phyloP scores from a whole-genome alignment of 1,140 invertebrate genomes.

The Sitobion miscanthi region DNA sequence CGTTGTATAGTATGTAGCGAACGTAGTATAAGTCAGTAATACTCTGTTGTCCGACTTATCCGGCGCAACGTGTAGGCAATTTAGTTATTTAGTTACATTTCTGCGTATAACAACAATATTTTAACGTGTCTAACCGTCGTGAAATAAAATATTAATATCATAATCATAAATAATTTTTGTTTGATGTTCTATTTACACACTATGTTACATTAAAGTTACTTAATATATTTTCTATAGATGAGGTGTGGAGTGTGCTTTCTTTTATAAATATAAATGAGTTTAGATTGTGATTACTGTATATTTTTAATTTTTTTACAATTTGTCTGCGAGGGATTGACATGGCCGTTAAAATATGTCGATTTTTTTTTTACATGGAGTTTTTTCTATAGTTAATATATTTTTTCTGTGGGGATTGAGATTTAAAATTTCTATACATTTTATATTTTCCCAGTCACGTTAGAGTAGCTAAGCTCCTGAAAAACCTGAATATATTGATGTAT shows the following conservation, averaged over 20 bases:
- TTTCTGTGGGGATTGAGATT: background rate
- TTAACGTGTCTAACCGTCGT: background rate
- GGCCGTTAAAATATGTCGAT: background rate
- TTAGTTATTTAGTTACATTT: background rate
- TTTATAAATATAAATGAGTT: background rate
- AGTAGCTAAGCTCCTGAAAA: background rate
- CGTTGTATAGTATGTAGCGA: background rate
- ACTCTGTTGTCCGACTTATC: background rate
- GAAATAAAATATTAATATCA: background rate
- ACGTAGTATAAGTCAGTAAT: background rate
- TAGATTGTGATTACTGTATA: background rate
- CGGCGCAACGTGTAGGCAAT: background rate
- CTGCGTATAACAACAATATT: background rate
- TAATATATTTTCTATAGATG: background rate
- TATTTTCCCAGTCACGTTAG: background rate
- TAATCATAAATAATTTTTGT: background rate
- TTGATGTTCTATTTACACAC: background rate
- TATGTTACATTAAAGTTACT: background rate
- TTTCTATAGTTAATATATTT: background rate
- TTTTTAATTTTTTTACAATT: background rate
- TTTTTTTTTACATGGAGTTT: background rate
- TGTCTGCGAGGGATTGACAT: background rate
- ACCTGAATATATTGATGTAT: background rate
- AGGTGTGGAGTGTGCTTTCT: background rate
- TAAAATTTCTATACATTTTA: background rate